phyloP scores from a whole-genome alignment of 2,888 invertebrate species.

The Phaonia tiefii region DNA sequence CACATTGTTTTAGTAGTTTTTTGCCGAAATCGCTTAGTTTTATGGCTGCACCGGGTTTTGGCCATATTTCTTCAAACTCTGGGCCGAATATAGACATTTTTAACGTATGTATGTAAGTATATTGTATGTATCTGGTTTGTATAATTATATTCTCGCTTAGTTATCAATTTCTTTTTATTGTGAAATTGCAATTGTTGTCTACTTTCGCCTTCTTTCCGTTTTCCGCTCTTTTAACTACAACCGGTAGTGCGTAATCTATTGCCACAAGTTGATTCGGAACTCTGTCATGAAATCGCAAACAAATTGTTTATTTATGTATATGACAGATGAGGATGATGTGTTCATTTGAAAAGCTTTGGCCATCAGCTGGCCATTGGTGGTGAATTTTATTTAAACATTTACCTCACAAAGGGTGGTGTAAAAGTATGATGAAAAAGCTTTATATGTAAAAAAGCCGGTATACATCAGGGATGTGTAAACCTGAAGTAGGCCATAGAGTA shows the following conservation, averaged over 20 bases:
- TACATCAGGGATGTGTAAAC: too few relatives aligned
- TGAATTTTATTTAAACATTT: too few relatives aligned
- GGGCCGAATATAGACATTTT: constrained; percentile 74
- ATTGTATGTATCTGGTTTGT: background rate
- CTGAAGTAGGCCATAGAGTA: too few relatives aligned
- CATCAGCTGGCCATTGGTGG: background rate
- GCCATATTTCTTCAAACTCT: constrained; percentile 73
- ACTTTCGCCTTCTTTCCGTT: background rate
- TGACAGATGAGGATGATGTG: background rate
- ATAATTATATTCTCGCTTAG: background rate
- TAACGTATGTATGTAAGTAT: background rate
- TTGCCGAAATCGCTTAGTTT: constrained; percentile 70
- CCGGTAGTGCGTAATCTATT: background rate
- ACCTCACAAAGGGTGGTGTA: too few relatives aligned
- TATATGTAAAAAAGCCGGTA: too few relatives aligned
- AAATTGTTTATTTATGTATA: background rate
- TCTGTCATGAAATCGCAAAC: background rate
- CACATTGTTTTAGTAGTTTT: constrained; percentile 71
- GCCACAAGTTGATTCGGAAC: background rate
- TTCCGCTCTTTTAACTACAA: background rate
- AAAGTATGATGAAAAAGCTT: too few relatives aligned
- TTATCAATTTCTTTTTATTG: constrained; percentile 3
- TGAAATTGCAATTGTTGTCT: background rate
- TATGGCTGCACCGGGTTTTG: constrained; percentile 58
- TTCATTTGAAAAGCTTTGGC: constrained; percentile 2